Evolutionary conservation across 1,140 invertebrate genomes (phyloP).

Genomic region (Bilobella aurantiaca): DNA sequence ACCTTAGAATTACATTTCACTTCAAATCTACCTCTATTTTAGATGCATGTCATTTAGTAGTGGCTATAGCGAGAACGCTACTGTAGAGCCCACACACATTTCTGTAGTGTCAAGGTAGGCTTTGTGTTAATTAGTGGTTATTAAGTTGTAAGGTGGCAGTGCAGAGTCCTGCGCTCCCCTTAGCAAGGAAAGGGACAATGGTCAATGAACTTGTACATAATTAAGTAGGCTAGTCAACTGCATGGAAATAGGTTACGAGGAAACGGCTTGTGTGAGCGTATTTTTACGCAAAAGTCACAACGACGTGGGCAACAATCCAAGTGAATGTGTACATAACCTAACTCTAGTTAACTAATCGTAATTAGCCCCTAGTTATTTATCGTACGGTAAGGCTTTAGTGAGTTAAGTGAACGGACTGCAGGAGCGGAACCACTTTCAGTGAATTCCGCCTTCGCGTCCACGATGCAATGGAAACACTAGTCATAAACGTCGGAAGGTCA

Average conservation of each 20-base stretch:
- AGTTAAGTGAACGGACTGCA: not conserved
- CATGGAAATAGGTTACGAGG: not conserved
- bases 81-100: no score
- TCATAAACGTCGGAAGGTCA: constrained; percentile 9
- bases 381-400: not conserved
- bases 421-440: not conserved
- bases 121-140: no score
- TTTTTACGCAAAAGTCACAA: not conserved
- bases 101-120: no score
- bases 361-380: not conserved
- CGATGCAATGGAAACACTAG: constrained; percentile 2
- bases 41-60: no score
- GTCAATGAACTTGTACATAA: not conserved
- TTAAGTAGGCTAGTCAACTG: not conserved
- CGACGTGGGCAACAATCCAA: not conserved
- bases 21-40: no score
- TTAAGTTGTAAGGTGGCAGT: no score
- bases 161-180: no score
- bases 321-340: not conserved
- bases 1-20: no score
- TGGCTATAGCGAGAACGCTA: no score
- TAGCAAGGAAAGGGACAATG: not conserved
- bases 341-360: no score
- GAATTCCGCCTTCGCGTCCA: not conserved
- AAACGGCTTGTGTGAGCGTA: not conserved